Evolutionary conservation across 2,888 invertebrate species (phyloP).

Genomic region (Platypus cylindrus): DNA sequence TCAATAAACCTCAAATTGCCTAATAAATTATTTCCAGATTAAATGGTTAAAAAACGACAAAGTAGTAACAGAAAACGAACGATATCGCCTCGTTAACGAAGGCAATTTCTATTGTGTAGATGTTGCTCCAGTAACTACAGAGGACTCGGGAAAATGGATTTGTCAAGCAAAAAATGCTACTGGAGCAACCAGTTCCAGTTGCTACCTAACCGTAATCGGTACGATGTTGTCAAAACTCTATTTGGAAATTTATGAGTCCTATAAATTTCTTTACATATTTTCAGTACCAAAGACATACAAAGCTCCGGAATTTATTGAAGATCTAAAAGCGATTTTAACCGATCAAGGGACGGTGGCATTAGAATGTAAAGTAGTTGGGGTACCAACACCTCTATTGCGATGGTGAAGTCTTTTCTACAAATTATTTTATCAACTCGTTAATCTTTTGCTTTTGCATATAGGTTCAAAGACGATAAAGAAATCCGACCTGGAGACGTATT

Average conservation of each 20-base stretch:
- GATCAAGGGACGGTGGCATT: conserved; percentile 81
- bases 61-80: conserved; percentile 58
- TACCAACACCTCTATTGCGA: conserved; percentile 59
- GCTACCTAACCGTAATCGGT: conserved; percentile 67
- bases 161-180: conserved; percentile 67
- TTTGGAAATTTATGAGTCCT: not conserved
- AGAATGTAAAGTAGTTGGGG: conserved; percentile 83
- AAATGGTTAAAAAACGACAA: conserved; percentile 80
- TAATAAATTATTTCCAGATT: conserved; percentile 49
- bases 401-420: conserved; percentile 41
- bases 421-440: not conserved
- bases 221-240: conserved; percentile 10
- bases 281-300: conserved; percentile 80
- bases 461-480: conserved; percentile 55
- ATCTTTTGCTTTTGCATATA: not conserved
- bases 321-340: conserved; percentile 68
- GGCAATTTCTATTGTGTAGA: conserved; percentile 80
- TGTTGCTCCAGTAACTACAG: conserved; percentile 65
- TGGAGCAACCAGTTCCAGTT: conserved; percentile 64
- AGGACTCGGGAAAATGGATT: conserved; percentile 77
- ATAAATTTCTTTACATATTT: conserved; percentile 7
- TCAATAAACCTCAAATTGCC: no score
- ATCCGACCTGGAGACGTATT: conserved; percentile 85
- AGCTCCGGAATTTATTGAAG: conserved; percentile 75
- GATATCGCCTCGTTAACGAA: conserved; percentile 65